These are phyloP conservation scores for Falco rusticolus DNA, from an alignment of 2,797 vertebrate genomes.

Conservation along the genomic window DNA sequence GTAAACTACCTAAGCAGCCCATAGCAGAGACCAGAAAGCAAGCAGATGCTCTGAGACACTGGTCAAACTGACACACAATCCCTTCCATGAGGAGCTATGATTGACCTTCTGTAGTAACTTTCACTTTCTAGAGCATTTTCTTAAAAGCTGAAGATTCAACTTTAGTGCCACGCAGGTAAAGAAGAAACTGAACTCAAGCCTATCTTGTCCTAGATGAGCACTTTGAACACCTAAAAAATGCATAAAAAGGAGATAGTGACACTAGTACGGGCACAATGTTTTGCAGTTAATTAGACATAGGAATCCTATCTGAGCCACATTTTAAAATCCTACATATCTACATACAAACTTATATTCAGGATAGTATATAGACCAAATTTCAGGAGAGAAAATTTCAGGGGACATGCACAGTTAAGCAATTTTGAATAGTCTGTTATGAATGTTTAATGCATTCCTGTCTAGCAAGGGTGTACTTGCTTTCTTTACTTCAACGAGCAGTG, in stretches of 20 bases:
- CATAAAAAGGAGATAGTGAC: not conserved
- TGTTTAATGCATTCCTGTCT: not conserved
- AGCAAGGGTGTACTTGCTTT: not conserved
- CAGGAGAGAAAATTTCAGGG: not conserved
- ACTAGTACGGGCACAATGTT: rapidly evolving
- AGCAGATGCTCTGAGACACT: not conserved
- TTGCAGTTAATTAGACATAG: not conserved
- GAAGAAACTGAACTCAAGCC: not conserved
- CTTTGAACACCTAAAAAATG: not conserved
- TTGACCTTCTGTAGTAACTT: not conserved
- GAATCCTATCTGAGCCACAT: not conserved
- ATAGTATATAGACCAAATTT: not conserved
- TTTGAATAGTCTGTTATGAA: not conserved
- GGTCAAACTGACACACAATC: not conserved
- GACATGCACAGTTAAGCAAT: not conserved
- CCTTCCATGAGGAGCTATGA: not conserved
- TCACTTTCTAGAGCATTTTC: not conserved
- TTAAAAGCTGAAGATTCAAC: not conserved
- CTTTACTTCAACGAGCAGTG: not conserved
- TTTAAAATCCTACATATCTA: not conserved
- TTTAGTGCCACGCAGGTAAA: not conserved
- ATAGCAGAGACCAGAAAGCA: not conserved
- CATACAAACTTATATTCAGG: not conserved
- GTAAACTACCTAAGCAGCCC: not conserved
- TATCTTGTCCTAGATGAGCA: not conserved